Base-by-base conservation (phyloP, 2,888 invertebrate species). In the Nomada fabriciana region DNA sequence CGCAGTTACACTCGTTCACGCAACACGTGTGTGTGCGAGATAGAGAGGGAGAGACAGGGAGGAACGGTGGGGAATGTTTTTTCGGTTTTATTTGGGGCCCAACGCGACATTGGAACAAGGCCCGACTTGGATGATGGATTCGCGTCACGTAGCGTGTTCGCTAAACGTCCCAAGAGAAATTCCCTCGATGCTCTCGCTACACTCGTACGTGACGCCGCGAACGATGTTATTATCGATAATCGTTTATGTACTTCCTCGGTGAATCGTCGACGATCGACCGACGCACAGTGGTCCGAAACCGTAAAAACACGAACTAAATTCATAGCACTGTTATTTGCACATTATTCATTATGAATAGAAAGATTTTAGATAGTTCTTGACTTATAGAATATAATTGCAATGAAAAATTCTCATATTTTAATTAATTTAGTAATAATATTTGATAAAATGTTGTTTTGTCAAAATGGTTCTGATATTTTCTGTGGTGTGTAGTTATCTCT, bases 71-170 rank as follows among this genome's bases (percentile, higher is more conserved):
- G 74, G 61, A 73, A 36, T 42, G 73, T 77, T 82, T 77, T 83
- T 79, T 78, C 70, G 68, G 53, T 64, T 65, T 67, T 78, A 74
- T 79, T 72, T 71, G 29, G 83, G 82, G 82, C 63, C 79, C 78
- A 59, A 29, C 70, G 20, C 11, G 70, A 71, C 60, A 70, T 60
- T 60, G 71, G 72, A 29, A 75, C 61, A 43, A 43, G 60, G 84
- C 79, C 69, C 85, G 74, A 23, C 65, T 69, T 20, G 77, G 82
- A 85, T 86, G 88, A 89, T 86, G 84, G 85, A 89, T 88, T 87
- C 84, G 73, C 77, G 78, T 88, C 86, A 84, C 80, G 86, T 85
- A 82, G 47, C 63, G 29, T 52, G 67, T 29, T 78, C 73, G 64
- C 50, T 76, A 73, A 84, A 81, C 70, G 74, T 79, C 70, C 50